Conservation (phyloP, 1,140 invertebrate genomes). For the Drosophila bocki region DNA sequence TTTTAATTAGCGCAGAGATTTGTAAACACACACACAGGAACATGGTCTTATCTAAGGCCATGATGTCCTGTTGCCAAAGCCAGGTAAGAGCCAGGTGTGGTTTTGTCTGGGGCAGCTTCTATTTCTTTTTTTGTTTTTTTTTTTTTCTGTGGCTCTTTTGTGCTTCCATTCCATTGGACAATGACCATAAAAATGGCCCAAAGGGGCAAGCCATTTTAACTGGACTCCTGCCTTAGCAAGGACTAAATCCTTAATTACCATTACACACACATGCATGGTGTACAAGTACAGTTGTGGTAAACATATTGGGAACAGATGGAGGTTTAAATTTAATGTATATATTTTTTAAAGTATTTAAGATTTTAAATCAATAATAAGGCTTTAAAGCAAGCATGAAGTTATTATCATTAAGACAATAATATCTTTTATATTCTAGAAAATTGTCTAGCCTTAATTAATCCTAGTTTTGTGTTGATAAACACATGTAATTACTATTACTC, state of each 20-base stretch:
- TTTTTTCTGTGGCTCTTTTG: background rate
- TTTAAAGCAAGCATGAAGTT: too few species aligned
- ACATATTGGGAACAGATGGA: background rate
- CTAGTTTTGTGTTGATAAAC: too few species aligned
- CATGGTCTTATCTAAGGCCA: conserved; percentile 58
- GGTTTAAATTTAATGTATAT: background rate
- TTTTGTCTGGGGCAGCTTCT: conserved; percentile 32
- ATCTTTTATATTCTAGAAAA: background rate
- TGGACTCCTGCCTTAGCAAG: conserved; percentile 43
- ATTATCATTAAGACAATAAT: too few species aligned
- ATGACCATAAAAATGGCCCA: conserved; percentile 73
- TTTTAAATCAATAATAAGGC: too few species aligned
- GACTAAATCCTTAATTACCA: conserved; percentile 73
- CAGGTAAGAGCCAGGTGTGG: conserved; percentile 28
- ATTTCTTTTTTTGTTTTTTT: background rate
- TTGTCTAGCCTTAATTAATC: background rate
- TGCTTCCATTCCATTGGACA: conserved; percentile 63
- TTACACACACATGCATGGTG: conserved; percentile 31
- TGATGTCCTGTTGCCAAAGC: conserved; percentile 30
- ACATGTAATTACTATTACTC: background rate
- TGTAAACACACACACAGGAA: conserved; percentile 53
- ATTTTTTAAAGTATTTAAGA: too few species aligned
- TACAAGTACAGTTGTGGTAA: conserved; percentile 6
- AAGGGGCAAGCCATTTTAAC: conserved; percentile 63
- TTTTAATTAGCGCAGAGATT: conserved; percentile 81